A percentile compares a stretch with the other conserved stretches of the same genome.
Evolutionary conservation across 1,140 invertebrate genomes (phyloP).

Genomic region (Goniozus legneri): DNA sequence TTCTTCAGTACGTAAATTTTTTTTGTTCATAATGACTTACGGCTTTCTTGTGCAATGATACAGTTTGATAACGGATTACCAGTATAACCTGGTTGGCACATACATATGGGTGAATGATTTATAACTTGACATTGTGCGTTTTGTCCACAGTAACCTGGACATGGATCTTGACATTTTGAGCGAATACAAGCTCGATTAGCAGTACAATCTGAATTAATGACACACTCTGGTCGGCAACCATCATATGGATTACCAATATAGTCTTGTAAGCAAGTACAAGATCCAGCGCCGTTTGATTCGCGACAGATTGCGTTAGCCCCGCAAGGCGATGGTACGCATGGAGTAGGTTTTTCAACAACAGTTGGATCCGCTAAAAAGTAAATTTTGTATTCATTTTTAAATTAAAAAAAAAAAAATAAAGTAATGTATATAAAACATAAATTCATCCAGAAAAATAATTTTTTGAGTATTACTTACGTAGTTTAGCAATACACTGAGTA

Average conservation of each 20-base stretch:
- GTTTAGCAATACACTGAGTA: conserved; percentile 54
- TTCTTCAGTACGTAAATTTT: background rate
- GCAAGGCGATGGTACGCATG: conserved; percentile 67
- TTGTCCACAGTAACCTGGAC: conserved; percentile 58
- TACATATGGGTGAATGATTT: conserved; percentile 59
- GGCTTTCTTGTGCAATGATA: conserved; percentile 29
- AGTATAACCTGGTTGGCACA: conserved; percentile 55
- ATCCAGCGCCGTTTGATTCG: conserved; percentile 72
- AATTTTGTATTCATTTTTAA: background rate
- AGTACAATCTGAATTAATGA: conserved; percentile 52
- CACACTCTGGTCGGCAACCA: conserved; percentile 54
- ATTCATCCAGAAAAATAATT: background rate
- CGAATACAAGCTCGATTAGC: conserved; percentile 53
- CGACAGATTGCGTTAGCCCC: conserved; percentile 70
- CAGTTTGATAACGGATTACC: conserved; percentile 58
- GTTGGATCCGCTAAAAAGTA: conserved; percentile 6
- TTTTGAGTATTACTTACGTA: conserved; percentile 17
- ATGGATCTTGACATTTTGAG: conserved; percentile 58
- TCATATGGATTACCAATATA: conserved; percentile 52
- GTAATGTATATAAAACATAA: background rate
- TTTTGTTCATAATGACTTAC: conserved; percentile 35
- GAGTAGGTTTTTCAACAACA: conserved; percentile 34
- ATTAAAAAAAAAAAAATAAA: background rate
- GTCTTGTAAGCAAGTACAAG: conserved; percentile 63
- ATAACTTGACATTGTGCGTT: conserved; percentile 54